phyloP scores from a whole-genome alignment of 2,113 vertebrate genomes.

The Chionomys nivalis region DNA sequence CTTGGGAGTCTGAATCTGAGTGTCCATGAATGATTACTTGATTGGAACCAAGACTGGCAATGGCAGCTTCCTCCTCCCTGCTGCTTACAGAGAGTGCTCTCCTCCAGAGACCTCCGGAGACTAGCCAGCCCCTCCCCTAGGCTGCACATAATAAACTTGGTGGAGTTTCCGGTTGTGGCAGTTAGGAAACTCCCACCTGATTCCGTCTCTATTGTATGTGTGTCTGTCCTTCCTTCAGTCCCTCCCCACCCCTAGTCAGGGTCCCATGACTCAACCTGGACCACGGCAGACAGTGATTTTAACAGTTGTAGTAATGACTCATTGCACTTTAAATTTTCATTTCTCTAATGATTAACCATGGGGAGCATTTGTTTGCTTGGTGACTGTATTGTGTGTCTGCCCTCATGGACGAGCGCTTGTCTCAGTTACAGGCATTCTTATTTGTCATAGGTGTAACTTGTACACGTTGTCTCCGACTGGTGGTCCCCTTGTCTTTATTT shows the following conservation, averaged over 20 bases:
- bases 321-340: neutral
- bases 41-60: neutral
- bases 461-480: neutral
- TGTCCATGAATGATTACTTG: neutral
- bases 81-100: neutral
- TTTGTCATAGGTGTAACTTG: neutral
- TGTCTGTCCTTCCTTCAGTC: neutral
- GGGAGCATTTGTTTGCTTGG: neutral
- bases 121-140: neutral
- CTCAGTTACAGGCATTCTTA: constrained; percentile 21
- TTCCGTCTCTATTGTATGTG: neutral
- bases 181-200: neutral
- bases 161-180: neutral
- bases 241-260: neutral
- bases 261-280: neutral
- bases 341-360: neutral
- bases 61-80: neutral
- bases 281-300: neutral
- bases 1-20: neutral
- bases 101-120: neutral
- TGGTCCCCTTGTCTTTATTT: neutral
- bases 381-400: neutral
- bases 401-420: neutral
- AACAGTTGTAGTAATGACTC: neutral
- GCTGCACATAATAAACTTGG: neutral